Percentiles rank a stretch among this genome's conserved stretches.
These are phyloP conservation scores for Uropetala carovei DNA, from an alignment of 2,888 invertebrate species.

Conservation along the genomic window DNA sequence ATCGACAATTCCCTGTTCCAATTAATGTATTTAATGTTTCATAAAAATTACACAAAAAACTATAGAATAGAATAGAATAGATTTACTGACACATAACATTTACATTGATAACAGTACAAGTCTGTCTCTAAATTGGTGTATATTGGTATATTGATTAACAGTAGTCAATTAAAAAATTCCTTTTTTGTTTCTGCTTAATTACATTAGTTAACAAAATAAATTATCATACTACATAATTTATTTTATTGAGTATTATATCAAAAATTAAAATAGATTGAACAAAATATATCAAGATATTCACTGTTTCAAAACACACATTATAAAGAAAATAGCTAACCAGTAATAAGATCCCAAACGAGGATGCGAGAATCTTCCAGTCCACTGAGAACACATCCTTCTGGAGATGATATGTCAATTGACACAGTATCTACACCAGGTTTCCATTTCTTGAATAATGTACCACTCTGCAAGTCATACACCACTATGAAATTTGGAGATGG, in stretches of 20 bases:
- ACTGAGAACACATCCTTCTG: conserved; percentile 89
- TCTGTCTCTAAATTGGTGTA: too few species aligned
- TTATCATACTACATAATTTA: not conserved
- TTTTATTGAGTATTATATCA: not conserved
- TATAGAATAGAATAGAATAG: too few species aligned
- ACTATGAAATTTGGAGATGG: conserved; percentile 92
- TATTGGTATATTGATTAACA: too few species aligned
- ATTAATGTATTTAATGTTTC: conserved; percentile 10
- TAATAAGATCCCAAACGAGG: conserved; percentile 91
- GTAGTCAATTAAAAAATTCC: too few species aligned
- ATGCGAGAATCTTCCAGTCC: conserved; percentile 89
- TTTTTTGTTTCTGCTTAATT: too few species aligned
- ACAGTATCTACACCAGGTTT: conserved; percentile 90
- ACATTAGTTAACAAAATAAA: too few species aligned
- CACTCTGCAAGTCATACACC: conserved; percentile 93
- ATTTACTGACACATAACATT: too few species aligned
- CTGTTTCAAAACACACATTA: not conserved
- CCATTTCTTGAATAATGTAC: conserved; percentile 94
- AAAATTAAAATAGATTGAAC: not conserved
- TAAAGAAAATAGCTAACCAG: conserved; percentile 76
- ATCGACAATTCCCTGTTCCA: conserved; percentile 83
- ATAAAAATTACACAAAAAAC: too few species aligned
- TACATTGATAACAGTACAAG: too few species aligned
- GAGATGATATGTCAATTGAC: conserved; percentile 90
- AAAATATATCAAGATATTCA: not conserved